Evolutionary conservation across 2,888 invertebrate genomes (phyloP).

Genomic region (Electrophaes corylata): DNA sequence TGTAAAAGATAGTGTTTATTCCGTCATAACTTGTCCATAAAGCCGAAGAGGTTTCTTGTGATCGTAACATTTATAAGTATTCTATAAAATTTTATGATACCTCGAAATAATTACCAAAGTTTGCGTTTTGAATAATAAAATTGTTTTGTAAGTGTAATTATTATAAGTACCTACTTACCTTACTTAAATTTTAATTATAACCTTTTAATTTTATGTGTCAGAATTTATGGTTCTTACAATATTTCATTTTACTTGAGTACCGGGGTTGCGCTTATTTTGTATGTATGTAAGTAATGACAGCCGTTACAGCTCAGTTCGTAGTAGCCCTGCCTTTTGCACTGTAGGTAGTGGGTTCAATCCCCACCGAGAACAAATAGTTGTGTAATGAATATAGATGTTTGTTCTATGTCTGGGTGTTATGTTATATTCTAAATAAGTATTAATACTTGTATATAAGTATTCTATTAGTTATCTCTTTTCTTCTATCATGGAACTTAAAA

Average conservation of each 20-base stretch:
- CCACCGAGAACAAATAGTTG: too few relatives aligned
- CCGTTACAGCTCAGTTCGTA: too few relatives aligned
- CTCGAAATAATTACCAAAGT: constrained; percentile 23
- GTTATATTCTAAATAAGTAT: too few relatives aligned
- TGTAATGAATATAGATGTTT: background rate
- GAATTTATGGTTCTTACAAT: constrained; percentile 1
- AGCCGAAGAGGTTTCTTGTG: constrained; percentile 26
- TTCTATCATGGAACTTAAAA: too few relatives aligned
- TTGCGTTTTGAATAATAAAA: constrained; percentile 17
- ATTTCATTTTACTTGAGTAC: constrained; percentile 5
- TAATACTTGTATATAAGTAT: too few relatives aligned
- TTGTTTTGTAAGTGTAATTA: constrained; percentile 9
- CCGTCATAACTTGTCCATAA: constrained; percentile 30
- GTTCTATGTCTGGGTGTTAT: too few relatives aligned
- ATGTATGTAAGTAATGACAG: too few relatives aligned
- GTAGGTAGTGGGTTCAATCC: too few relatives aligned
- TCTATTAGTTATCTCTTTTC: too few relatives aligned
- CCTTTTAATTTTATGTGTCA: constrained; percentile 7
- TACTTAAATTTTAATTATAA: constrained; percentile 2
- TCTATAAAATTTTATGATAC: constrained; percentile 30
- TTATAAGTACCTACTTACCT: constrained; percentile 1
- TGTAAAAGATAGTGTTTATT: constrained; percentile 36
- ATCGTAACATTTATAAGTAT: constrained; percentile 25
- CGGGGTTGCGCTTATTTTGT: too few relatives aligned
- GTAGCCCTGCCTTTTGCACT: too few relatives aligned